These are phyloP conservation scores for Salticus scenicus DNA, from an alignment of 2,888 invertebrate genomes.

Conservation along the genomic window DNA sequence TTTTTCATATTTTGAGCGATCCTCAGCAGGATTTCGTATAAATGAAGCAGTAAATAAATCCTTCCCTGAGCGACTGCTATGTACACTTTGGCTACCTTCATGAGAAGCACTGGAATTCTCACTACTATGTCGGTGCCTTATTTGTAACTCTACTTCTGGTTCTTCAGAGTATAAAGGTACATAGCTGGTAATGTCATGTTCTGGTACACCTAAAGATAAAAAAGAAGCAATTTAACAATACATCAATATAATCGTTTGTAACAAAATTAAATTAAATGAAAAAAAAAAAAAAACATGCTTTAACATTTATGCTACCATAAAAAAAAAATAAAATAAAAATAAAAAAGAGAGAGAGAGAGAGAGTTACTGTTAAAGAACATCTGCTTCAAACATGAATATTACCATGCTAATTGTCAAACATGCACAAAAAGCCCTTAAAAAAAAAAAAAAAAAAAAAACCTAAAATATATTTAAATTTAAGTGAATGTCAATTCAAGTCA, in stretches of 20 bases:
- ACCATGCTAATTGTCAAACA: too few relatives aligned
- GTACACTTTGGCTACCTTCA: conserved; percentile 69
- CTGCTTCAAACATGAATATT: too few relatives aligned
- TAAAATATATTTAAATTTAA: too few relatives aligned
- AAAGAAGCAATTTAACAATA: neutral
- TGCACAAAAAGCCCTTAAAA: too few relatives aligned
- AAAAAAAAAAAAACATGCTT: neutral
- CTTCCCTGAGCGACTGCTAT: conserved; percentile 68
- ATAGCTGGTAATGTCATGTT: conserved; percentile 70
- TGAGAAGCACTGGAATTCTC: conserved; percentile 71
- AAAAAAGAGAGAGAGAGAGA: neutral
- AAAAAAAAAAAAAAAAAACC: too few relatives aligned
- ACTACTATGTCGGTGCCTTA: conserved; percentile 69
- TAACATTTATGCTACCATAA: too few relatives aligned
- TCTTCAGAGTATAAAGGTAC: conserved; percentile 71
- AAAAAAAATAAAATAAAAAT: neutral
- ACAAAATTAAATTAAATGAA: neutral
- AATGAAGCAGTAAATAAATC: conserved; percentile 65
- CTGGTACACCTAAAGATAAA: conserved; percentile 55
- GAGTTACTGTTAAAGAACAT: too few relatives aligned
- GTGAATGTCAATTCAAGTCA: too few relatives aligned
- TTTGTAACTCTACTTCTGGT: conserved; percentile 46
- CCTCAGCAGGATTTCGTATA: conserved; percentile 78
- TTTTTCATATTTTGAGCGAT: conserved; percentile 86
- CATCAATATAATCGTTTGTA: too few relatives aligned